Base-by-base conservation (phyloP, 2,113 vertebrate genomes). In the Hirundichthys speculiger region DNA sequence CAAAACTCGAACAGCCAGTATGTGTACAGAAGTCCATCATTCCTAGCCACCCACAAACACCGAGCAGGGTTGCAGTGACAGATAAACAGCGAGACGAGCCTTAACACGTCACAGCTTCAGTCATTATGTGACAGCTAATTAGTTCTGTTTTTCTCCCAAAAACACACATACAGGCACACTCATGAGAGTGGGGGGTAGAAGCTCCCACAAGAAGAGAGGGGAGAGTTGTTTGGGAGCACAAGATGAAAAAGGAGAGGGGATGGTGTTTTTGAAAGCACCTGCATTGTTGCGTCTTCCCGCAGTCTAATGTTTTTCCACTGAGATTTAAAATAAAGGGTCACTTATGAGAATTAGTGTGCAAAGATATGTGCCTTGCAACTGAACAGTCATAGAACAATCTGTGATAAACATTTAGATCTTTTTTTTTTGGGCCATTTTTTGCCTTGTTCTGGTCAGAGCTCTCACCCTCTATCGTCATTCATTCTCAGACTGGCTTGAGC, bases 31-130 rank as follows among this genome's bases (percentile, higher is more conserved):
- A 83, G 71, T 73, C 69, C 73, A 62, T 52, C 30, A 52, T 62
- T 82, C 48, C 56, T 62, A 85, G 75, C 81, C 86, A 83, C 81
- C 73, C 68, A 34, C 83, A 86, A 78, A 90, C 80, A 41, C 78
- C 73, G 79, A 84, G 72, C 80, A 84, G 84, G 18, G 73, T 21
- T 12, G 68, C 42, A 67, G 75, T 86, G 86, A 91, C 82, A 77
- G 90, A 84, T 82, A 83, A 84, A 80, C 64, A 77, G 72, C 46
- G 21, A 75, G 85, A 86, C 79, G 45, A 71, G 85, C 77, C 79
- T 62, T 30, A 73, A 86, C 88, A 84, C 77, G 86, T 81, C 73
- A 82, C 76, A 55, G 78, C 77, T 79, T 76, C 72, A 65, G 77
- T 84, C 73, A 40, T 68, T 42, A 79, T 46, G 49, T 52, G 68